phyloP scores from a whole-genome alignment of 92 coral and sea anemone genomes.

The Metridium senile region DNA sequence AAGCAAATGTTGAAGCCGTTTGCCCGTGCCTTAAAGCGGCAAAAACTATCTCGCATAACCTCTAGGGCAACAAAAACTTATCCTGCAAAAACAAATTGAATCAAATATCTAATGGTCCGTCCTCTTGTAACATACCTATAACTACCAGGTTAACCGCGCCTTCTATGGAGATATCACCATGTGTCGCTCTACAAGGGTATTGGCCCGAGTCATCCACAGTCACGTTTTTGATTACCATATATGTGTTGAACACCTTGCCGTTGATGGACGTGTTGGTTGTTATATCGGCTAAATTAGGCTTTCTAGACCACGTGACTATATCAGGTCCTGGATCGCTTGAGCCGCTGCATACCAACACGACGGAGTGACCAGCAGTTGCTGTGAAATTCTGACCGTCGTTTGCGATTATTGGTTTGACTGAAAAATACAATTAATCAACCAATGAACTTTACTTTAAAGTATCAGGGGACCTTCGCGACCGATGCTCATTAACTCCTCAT shows the following conservation, averaged over 20 bases:
- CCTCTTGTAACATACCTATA: constrained; percentile 7
- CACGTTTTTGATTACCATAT: constrained; percentile 9
- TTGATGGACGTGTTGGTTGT: neutral
- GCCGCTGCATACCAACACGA: constrained; percentile 10
- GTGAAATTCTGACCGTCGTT: constrained; percentile 30
- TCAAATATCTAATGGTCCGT: no score
- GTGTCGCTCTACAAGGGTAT: constrained; percentile 12
- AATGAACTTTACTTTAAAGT: no score
- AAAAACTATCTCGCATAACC: no score
- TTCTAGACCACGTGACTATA: constrained; percentile 7
- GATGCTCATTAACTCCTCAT: no score
- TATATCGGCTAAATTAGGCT: neutral
- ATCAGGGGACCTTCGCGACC: no score
- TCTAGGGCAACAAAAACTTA: no score
- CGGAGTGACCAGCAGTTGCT: constrained; percentile 1
- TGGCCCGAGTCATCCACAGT: neutral
- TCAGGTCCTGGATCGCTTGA: constrained; percentile 32
- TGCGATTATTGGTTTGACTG: constrained; percentile 22
- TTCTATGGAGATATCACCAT: neutral
- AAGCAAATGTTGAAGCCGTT: no score
- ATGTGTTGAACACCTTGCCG: constrained; percentile 1
- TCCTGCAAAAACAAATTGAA: no score
- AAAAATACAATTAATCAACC: no score
- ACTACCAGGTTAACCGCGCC: constrained; percentile 2
- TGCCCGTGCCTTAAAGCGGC: no score